Base-by-base conservation (phyloP, 1,140 invertebrate genomes). In the Drosophila miranda region DNA sequence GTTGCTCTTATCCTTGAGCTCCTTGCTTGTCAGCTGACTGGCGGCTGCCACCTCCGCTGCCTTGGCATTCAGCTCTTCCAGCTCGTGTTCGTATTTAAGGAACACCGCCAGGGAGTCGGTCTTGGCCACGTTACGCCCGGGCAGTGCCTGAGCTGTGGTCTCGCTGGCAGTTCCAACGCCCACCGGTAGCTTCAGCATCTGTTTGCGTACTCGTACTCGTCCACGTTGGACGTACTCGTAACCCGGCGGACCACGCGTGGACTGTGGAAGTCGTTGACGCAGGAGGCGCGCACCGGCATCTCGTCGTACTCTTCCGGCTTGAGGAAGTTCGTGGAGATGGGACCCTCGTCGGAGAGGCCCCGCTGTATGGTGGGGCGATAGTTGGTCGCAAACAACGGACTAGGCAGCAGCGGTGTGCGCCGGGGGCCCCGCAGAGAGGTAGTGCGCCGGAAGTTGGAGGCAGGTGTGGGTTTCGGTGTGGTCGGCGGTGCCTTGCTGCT, bases 291-390 rank as follows among this genome's bases (percentile, higher is more conserved):
- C 6, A 91, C 90, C 0, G 90, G 90, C 80, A 91, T 90, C 72
- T 91, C 90, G 44, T 91, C 90, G 44, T 81, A 91, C 55, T 91
- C 90, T 50, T 91, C 90, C 0, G 90, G 89, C 50, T 91, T 91
- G 1, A 91, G 60, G 49, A 91, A 91, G 60, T 90, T 91, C 16
- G 61, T 87, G 1, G 90, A 91, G 51, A 91, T 91, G 38, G 90
- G 90, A 7, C 90, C 90, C 48, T 91, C 90, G 43, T 91, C 90
- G 21, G 90, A 91, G 48, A 91, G 80, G 2, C 90, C 90, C 0
- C 90, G 71, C 48, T 91, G 90, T 8, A 91, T 90, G 67, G 90
- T 91, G 28, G 89, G 81, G 2, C 84, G 74, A 61, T 89, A 83
- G 58, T 89, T 90, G 55, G 70, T 81, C 11, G 89, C 75, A 42